phyloP scores from a whole-genome alignment of 2,797 vertebrate species.

The Notolabrus celidotus region DNA sequence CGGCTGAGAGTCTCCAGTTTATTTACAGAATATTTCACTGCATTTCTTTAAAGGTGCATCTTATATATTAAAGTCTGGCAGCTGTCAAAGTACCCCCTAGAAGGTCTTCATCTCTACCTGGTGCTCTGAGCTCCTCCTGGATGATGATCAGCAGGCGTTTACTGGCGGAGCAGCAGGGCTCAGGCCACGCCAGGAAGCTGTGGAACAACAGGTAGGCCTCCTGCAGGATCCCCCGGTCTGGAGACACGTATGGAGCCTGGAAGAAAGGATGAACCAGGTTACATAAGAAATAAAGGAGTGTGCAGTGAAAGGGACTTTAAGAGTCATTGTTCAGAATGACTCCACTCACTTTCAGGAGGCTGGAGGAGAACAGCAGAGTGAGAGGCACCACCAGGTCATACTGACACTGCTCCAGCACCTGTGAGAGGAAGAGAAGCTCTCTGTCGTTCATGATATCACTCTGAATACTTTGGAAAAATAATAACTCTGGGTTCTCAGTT shows the following conservation, averaged over 20 bases:
- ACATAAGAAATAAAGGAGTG: background rate
- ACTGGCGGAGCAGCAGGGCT: conserved; percentile 89
- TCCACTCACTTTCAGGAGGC: conserved; percentile 88
- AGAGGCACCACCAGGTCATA: conserved; percentile 89
- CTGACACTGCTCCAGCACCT: conserved; percentile 88
- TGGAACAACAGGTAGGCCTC: conserved; percentile 87
- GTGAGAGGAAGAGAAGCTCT: conserved; percentile 22
- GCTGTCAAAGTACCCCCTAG: too few relatives aligned
- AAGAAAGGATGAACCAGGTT: background rate
- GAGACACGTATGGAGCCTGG: conserved; percentile 87
- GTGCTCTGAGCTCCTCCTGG: conserved; percentile 88
- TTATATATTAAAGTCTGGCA: too few relatives aligned
- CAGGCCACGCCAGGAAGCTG: conserved; percentile 90
- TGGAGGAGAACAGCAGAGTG: conserved; percentile 89
- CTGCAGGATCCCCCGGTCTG: conserved; percentile 83
- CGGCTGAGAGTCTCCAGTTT: too few relatives aligned
- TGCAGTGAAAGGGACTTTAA: background rate
- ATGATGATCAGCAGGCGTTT: conserved; percentile 87
- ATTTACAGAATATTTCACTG: too few relatives aligned
- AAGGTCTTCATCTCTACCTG: conserved; percentile 80
- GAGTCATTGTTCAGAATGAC: background rate
- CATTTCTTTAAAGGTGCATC: too few relatives aligned
- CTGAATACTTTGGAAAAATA: background rate
- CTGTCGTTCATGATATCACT: fast-evolving
- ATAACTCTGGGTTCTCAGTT: background rate